A percentile compares a stretch with the other conserved stretches of the same genome.
phyloP scores from a whole-genome alignment of 2,888 invertebrate genomes.

The Molanna angustata region DNA sequence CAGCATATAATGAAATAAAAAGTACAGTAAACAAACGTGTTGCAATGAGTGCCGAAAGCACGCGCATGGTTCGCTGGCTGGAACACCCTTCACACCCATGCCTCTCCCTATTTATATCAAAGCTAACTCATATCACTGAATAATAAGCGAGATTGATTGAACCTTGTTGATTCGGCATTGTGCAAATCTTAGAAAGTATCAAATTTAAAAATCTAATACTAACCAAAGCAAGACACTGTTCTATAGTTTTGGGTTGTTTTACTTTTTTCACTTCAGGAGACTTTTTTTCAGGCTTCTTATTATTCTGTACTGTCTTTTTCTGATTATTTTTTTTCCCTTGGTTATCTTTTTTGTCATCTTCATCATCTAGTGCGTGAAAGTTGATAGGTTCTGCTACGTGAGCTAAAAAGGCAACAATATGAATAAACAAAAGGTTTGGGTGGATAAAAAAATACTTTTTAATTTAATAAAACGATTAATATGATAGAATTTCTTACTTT shows the following conservation, averaged over 20 bases:
- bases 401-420: constrained; percentile 6
- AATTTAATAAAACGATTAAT: constrained; percentile 18
- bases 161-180: too few species aligned
- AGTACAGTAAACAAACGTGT: too few species aligned
- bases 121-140: too few species aligned
- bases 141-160: too few species aligned
- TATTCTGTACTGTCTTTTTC: constrained; percentile 39
- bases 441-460: constrained; percentile 1
- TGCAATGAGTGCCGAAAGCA: too few species aligned
- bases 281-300: constrained; percentile 50
- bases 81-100: too few species aligned
- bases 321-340: constrained; percentile 46
- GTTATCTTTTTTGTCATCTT: constrained; percentile 53
- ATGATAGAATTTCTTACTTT: constrained; percentile 57
- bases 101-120: too few species aligned
- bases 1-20: too few species aligned
- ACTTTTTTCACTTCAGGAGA: constrained; percentile 56
- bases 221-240: constrained; percentile 62
- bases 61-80: too few species aligned
- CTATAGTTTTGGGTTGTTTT: constrained; percentile 63
- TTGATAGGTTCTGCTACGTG: constrained; percentile 20
- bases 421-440: neutral
- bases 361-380: constrained; percentile 62
- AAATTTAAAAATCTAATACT: too few species aligned
- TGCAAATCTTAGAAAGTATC: too few species aligned